Percentiles rank a stretch among this genome's conserved stretches.
These are phyloP conservation scores for Micromesistius poutassou DNA, from an alignment of 2,797 vertebrate species.

Conservation along the genomic window DNA sequence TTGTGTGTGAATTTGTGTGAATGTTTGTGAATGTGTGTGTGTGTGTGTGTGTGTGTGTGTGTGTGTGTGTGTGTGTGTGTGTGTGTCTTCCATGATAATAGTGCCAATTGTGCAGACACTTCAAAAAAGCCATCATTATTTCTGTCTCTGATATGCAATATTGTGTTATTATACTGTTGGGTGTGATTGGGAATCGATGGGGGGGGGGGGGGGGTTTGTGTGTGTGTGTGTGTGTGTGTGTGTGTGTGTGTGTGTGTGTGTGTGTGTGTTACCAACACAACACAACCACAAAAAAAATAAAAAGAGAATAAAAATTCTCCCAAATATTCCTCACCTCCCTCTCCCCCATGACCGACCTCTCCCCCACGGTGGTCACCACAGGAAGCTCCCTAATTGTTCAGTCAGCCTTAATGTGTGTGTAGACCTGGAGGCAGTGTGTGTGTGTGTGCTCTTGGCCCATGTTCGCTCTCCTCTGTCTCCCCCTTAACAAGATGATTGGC, in stretches of 20 bases:
- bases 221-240: constrained; percentile 1
- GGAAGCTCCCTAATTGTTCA: neutral
- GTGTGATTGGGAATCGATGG: neutral
- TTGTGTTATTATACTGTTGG: neutral
- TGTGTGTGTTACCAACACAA: neutral
- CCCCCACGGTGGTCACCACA: neutral
- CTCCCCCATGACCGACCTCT: neutral
- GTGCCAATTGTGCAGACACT: neutral
- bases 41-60: constrained; percentile 26
- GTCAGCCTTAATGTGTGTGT: neutral
- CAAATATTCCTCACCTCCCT: neutral
- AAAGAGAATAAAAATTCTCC: neutral
- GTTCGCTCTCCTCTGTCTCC: neutral
- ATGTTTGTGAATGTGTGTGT: constrained; percentile 35
- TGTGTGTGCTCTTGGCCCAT: neutral
- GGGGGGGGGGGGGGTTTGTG: too few species aligned
- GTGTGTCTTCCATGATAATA: neutral
- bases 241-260: neutral
- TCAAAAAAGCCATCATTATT: neutral
- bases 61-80: constrained; percentile 25
- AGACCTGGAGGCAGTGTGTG: neutral
- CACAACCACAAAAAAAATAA: too few species aligned
- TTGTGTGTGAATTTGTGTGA: neutral
- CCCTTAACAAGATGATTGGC: neutral
- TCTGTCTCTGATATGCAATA: neutral